phyloP scores from a whole-genome alignment of 1,140 invertebrate species.

The Telenomus remus region DNA sequence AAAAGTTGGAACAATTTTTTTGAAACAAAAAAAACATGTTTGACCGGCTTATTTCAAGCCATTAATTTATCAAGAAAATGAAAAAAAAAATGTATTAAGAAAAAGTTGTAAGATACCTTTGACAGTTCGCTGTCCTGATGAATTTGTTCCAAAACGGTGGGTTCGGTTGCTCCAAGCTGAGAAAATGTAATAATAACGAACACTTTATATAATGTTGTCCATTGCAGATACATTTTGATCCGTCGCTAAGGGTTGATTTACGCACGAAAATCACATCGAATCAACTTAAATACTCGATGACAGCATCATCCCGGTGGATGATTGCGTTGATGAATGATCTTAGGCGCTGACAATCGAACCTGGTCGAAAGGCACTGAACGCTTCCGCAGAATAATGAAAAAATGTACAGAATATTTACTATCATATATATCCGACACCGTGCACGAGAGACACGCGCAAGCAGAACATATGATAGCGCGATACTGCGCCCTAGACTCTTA shows the following conservation, averaged over 20 bases:
- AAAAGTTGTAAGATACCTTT: constrained; percentile 59
- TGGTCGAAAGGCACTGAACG: no score
- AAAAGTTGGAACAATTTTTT: no score
- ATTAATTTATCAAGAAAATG: not conserved
- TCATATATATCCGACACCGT: not conserved
- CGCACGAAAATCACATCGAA: not conserved
- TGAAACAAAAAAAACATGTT: not conserved
- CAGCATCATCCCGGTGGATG: no score
- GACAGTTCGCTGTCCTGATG: constrained; percentile 71
- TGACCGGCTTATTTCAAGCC: not conserved
- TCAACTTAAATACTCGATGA: no score
- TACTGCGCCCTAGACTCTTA: constrained; percentile 42
- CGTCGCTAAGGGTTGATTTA: constrained; percentile 1
- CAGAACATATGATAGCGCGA: constrained; percentile 33
- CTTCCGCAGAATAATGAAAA: no score
- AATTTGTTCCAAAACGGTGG: constrained; percentile 70
- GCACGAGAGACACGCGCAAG: constrained; percentile 23
- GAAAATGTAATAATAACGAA: constrained; percentile 40
- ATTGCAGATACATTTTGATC: constrained; percentile 21
- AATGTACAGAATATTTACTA: no score
- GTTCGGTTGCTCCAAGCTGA: constrained; percentile 45
- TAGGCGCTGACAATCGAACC: not conserved
- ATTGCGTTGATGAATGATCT: not conserved
- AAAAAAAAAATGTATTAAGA: constrained; percentile 7
- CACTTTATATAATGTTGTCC: constrained; percentile 8